These are phyloP conservation scores for Oxycera nigricornis DNA, from an alignment of 2,888 invertebrate genomes.

Conservation along the genomic window DNA sequence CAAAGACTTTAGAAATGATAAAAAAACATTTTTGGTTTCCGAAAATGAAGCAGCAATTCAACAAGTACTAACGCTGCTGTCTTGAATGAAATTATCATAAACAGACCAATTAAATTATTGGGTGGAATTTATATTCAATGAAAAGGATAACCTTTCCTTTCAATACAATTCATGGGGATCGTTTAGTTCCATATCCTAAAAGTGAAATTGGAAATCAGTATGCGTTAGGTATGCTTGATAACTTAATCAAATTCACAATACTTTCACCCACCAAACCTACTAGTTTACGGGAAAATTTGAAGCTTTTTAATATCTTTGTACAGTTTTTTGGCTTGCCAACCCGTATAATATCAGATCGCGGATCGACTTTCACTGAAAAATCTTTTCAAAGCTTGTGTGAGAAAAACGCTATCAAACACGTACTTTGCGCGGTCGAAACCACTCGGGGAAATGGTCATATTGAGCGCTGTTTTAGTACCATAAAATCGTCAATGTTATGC, in stretches of 20 bases:
- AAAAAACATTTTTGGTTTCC: slow-evolving; percentile 48
- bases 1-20: slow-evolving; percentile 41
- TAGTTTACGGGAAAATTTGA: slow-evolving; percentile 46
- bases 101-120: not conserved
- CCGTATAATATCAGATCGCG: slow-evolving; percentile 50
- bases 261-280: slow-evolving; percentile 40
- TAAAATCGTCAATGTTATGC: too few relatives aligned
- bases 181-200: slow-evolving; percentile 21
- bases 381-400: slow-evolving; percentile 48
- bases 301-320: slow-evolving; percentile 42
- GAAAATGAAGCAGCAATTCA: slow-evolving; percentile 35
- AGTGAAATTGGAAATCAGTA: slow-evolving; percentile 9
- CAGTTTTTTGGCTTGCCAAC: slow-evolving; percentile 50
- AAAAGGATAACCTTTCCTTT: not conserved
- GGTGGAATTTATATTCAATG: not conserved
- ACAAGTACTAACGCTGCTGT: slow-evolving; percentile 38
- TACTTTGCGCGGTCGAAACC: too few relatives aligned
- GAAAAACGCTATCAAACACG: not conserved
- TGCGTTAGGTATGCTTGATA: slow-evolving; percentile 3
- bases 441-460: too few relatives aligned
- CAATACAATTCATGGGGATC: not conserved
- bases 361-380: slow-evolving; percentile 50
- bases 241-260: slow-evolving; percentile 40
- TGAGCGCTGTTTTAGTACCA: too few relatives aligned
- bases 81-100: slow-evolving; percentile 39